Base-by-base conservation (phyloP, 2,888 invertebrate genomes). In the Autographa pulchrina region DNA sequence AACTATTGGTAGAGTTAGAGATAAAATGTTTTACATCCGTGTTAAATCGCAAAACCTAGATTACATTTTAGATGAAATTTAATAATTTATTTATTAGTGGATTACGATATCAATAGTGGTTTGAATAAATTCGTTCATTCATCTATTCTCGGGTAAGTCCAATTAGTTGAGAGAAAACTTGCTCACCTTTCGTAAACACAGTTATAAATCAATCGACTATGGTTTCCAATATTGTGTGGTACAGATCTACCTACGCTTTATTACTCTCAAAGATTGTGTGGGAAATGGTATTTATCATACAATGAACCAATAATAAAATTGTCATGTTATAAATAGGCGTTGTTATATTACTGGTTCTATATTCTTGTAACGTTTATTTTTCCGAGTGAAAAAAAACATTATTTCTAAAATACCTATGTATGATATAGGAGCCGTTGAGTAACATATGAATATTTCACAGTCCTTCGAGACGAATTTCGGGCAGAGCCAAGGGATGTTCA, bases 401-500 rank as follows among this genome's bases (percentile, higher is more conserved):
- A 2, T 13, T n/a, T n/a, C n/a, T n/a, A n/a, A 14, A 14, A 41
- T 14, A 3, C 9, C 8, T 8, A 13, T 14, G 41, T 1, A n/a
- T 52, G 1, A 18, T 52, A 18, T 11, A 20, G 8, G 11, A 13
- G 13, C 13, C 18, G 18, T n/a, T 35, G 20, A 20, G 13, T 61
- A 13, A 61, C 13, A 62, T 3, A 20, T 9, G 41, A 0, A 16
- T 70, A 16, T 65, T 65, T 93, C 93, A 86, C 97, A 99, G 99
- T 99, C 87, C 96, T 99, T 78, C 97, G 99, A 79, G 99, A 99
- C 93, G 99, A 99, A 92, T 99, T 99, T 96, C 97, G 98, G 85
- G 96, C 97, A 65, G 97, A 98, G 88, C 99, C 99, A 35, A 97
- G 98, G 89, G 98, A 99, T 92, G 98, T 98, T 63, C 97, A 98